These are phyloP conservation scores for Danio choprae DNA, from an alignment of 2,797 vertebrate genomes.

Conservation along the genomic window DNA sequence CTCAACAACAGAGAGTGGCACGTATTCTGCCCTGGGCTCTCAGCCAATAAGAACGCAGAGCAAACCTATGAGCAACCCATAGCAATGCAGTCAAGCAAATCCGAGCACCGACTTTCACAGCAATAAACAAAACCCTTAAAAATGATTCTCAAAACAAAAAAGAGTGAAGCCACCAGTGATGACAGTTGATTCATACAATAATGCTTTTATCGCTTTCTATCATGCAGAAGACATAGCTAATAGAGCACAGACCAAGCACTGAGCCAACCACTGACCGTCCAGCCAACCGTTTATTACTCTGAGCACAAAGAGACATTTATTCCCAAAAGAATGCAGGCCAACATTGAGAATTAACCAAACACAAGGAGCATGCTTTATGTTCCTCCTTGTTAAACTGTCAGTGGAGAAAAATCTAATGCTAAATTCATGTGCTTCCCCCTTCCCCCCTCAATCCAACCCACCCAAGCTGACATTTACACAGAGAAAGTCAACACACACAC, in stretches of 20 bases:
- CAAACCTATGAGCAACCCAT: conserved; percentile 16
- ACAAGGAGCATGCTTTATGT: conserved; percentile 29
- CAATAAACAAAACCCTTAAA: background rate
- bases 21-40: conserved; percentile 13
- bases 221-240: conserved; percentile 11
- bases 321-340: conserved; percentile 15
- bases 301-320: conserved; percentile 28
- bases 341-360: conserved; percentile 26
- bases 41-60: conserved; percentile 22
- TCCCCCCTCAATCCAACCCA: conserved; percentile 17
- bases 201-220: conserved; percentile 27
- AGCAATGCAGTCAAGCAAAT: conserved; percentile 25
- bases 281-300: conserved; percentile 12
- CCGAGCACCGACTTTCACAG: conserved; percentile 3
- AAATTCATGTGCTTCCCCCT: conserved; percentile 33
- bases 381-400: conserved; percentile 27
- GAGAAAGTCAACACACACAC: conserved; percentile 46
- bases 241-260: conserved; percentile 14
- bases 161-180: background rate
- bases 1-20: conserved; percentile 24
- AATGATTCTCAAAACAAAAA: conserved; percentile 22
- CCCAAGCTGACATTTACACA: conserved; percentile 53
- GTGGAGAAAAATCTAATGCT: conserved; percentile 35
- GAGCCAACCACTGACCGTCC: background rate
- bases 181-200: conserved; percentile 17